Evolutionary conservation across 2,113 vertebrate genomes (phyloP), one percentile per base, ranked within the genome.

Genomic region (Hippolais icterina): DNA sequence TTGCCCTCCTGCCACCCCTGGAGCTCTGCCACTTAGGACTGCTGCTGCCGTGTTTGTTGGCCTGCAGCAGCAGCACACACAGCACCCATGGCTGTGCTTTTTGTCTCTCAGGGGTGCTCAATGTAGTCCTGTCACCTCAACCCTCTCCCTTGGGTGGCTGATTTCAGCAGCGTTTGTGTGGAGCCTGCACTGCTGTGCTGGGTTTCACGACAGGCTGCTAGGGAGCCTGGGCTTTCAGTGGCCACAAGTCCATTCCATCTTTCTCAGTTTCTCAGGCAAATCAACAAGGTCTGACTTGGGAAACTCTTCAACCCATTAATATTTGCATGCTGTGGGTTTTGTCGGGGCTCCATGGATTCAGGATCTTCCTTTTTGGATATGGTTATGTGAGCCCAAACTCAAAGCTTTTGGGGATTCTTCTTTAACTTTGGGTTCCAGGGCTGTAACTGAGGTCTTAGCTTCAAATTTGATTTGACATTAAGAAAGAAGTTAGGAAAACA

Each of bases 141-240:
- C 10, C 29, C 82, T 75, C 37, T 56, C 56, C 47, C 54, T 52
- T 21, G 66, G 41, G 18, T 6, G 20, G 42, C 27, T 39, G 65
- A 15, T 33, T 37, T 64, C 54, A 50, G 49, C 39, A 77, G 49
- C 3, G 33, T 15, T 59, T 41, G 16, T 27, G 53, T 63, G 41
- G 28, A 64, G 15, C 35, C 44, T 20, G 6, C 8, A 1, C 6
- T 46, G 68, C 9, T 1, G 1, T 29, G 19, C 21, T 37, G 27
- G 5, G 3, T 42, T 66, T 79, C 41, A 35, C 42, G 72, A 46
- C 17, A 49, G 33, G 12, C 47, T 91, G 29, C 35, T 28, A 11
- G 13, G 37, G 11, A 70, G 6, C 15, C 47, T 56, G 46, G 42
- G 27, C 19, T 88, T 78, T 69, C 6, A 1, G 24, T 22, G 35